Percentiles rank a stretch among this genome's conserved stretches.
phyloP scores from a whole-genome alignment of 2,113 vertebrate species.

The Ranitomeya imitator region DNA sequence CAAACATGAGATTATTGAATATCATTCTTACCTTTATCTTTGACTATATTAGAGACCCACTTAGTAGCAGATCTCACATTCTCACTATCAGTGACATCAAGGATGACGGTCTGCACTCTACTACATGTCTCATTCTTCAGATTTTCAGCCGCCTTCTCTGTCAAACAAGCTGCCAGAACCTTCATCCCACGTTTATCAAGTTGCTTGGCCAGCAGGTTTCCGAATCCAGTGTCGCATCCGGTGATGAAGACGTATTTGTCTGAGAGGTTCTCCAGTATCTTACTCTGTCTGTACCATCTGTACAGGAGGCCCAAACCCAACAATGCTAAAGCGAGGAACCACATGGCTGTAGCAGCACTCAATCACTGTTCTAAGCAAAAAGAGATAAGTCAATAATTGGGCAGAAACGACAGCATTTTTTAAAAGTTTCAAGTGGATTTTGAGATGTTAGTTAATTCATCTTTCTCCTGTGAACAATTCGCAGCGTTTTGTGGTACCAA shows the following conservation, averaged over 20 bases:
- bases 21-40: background rate
- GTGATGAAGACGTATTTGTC: slow-evolving; percentile 3
- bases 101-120: background rate
- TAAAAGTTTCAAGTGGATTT: background rate
- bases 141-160: background rate
- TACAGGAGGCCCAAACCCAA: background rate
- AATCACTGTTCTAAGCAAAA: background rate
- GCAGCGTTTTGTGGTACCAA: too few relatives aligned
- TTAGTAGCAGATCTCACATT: background rate
- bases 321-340: background rate
- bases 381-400: background rate
- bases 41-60: slow-evolving; percentile 2
- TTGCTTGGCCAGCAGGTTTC: background rate
- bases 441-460: too few relatives aligned
- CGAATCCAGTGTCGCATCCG: slow-evolving; percentile 2
- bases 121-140: background rate
- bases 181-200: slow-evolving; percentile 1
- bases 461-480: too few relatives aligned
- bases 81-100: background rate
- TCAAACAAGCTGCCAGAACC: background rate
- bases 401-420: too few relatives aligned
- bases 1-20: background rate
- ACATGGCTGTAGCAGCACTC: background rate
- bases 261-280: background rate
- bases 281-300: background rate